Evolutionary conservation across 2,797 vertebrate genomes (phyloP).

Genomic region (Numenius phaeopus): DNA sequence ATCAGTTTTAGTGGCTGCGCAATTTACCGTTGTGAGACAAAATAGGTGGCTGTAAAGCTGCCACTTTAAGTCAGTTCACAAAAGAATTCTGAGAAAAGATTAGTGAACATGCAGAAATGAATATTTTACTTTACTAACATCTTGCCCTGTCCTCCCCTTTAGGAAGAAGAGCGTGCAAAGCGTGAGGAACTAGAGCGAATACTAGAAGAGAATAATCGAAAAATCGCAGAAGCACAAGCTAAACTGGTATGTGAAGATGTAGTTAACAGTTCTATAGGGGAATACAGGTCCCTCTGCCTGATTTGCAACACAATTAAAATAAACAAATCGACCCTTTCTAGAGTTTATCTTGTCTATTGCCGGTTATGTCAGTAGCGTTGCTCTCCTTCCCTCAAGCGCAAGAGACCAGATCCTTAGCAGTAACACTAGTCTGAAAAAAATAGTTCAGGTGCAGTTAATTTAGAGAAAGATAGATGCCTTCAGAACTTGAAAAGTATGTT

Average conservation of each 20-base stretch:
- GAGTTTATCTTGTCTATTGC: background rate
- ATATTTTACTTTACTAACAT: constrained; percentile 89
- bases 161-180: constrained; percentile 99
- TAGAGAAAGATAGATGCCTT: background rate
- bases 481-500: background rate
- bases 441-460: background rate
- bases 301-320: background rate
- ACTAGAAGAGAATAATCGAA: constrained; percentile 99
- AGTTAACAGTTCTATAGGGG: background rate
- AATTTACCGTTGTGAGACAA: constrained; percentile 83
- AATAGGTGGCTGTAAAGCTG: constrained; percentile 81
- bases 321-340: background rate
- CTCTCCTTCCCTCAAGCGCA: background rate
- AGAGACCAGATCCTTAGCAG: background rate
- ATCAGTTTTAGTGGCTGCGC: constrained; percentile 83
- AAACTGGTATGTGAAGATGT: constrained; percentile 89
- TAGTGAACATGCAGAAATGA: constrained; percentile 77
- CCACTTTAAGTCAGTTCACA: constrained; percentile 83
- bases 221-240: constrained; percentile 99
- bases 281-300: background rate
- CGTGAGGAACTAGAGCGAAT: constrained; percentile 99
- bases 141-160: constrained; percentile 90
- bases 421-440: background rate
- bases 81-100: constrained; percentile 83
- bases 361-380: background rate